Evolutionary conservation across 2,888 invertebrate genomes (phyloP), one percentile per base, ranked within the genome.

Genomic region (Dynastes maya): DNA sequence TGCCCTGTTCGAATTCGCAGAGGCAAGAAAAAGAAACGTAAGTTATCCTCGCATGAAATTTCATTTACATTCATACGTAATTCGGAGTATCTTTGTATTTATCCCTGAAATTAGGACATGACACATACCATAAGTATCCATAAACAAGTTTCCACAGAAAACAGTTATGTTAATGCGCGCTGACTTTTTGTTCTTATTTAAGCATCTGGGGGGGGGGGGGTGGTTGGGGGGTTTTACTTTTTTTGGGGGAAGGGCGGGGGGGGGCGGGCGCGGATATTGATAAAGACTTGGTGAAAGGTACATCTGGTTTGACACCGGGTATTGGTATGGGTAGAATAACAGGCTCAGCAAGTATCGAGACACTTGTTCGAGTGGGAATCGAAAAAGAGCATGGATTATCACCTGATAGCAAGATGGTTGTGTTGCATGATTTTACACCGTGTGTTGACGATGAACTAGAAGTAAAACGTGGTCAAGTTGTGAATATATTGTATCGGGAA

Each of bases 391-490:
- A 96, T 89, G 96, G 96, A 0, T 90, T 97, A 6, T 96, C 97
- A 81, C 97, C 97, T 0, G 97, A 97, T 87, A 97, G 96, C 71
- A 97, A 97, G 90, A 97, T 97, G 97, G 95, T 97, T 80, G 97
- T 97, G 53, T 90, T 97, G 9, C 97, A 97, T 88, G 97, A 98
- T 88, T 98, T 98, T 87, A 95, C 95, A 13, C 97, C 98, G 0
- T 97, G 97, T 87, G 98, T 97, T 1, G 97, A 98, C 87, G 97
- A 98, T 89, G 98, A 98, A 87, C 90, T 98, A 64, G 96, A 96
- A 90, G 94, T 94, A 37, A 95, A 94, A 89, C 91, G 97, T 74
- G 98, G 98, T 74, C 96, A 96, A 89, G 92, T 92, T 86, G 97
- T 98, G n/a, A 97, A 97, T 89, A 95, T 98, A 80, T 89, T 98